A percentile compares a stretch with the other conserved stretches of the same genome.
These are phyloP conservation scores for Ciconia boyciana DNA, from an alignment of 2,113 vertebrate species.

Conservation along the genomic window DNA sequence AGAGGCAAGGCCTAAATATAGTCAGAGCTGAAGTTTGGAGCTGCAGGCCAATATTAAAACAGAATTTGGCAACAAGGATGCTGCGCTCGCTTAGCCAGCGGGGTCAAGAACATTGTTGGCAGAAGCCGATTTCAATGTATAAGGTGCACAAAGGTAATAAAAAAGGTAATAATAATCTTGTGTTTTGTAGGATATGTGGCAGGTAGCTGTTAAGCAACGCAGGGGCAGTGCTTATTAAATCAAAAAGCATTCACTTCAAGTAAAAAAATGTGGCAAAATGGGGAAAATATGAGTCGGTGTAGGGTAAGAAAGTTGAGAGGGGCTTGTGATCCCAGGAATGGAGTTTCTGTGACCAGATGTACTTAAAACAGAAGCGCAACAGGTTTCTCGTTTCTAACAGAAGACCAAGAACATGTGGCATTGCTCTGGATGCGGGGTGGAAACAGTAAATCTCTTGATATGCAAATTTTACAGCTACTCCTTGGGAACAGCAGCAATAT, in stretches of 20 bases:
- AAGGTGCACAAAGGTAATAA: not conserved
- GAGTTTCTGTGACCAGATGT: not conserved
- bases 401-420: not conserved
- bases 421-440: not conserved
- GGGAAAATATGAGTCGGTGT: not conserved
- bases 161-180: not conserved
- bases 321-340: not conserved
- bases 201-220: not conserved
- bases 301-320: not conserved
- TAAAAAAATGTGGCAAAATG: not conserved
- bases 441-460: not conserved
- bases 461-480: not conserved
- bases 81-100: fast-evolving
- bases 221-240: not conserved
- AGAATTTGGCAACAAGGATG: fast-evolving
- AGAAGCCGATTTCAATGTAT: not conserved
- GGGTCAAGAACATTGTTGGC: fast-evolving
- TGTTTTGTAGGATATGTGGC: not conserved
- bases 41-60: not conserved
- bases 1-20: not conserved
- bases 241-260: not conserved
- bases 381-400: not conserved
- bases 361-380: not conserved
- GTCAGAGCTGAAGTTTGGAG: not conserved
- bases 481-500: fast-evolving